Evolutionary conservation across 2,888 invertebrate species (phyloP).

Genomic region (Tenthredo scrophulariae): DNA sequence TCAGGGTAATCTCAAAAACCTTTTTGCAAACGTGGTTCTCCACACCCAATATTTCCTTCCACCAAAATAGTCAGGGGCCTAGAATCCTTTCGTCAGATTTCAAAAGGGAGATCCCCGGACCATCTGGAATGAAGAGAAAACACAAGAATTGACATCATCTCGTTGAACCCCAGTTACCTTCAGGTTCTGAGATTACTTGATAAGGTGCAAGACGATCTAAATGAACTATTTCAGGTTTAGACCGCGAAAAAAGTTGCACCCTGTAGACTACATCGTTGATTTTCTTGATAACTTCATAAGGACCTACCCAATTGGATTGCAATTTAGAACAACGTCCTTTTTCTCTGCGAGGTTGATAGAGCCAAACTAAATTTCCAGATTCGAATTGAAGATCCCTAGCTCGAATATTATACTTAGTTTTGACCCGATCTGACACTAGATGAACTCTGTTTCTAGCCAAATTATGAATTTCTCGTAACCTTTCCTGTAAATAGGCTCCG

Average conservation of each 20-base stretch:
- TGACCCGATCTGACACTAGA: not conserved
- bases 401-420: not conserved
- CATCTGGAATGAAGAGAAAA: not conserved
- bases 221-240: not conserved
- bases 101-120: not conserved
- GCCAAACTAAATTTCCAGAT: not conserved
- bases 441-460: not conserved
- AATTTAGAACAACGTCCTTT: not conserved
- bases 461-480: not conserved
- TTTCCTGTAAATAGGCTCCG: not conserved
- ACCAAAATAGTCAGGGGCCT: not conserved
- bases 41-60: constrained; percentile 1
- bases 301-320: not conserved
- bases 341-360: not conserved
- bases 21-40: constrained; percentile 5
- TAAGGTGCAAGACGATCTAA: constrained; percentile 6
- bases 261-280: constrained; percentile 1
- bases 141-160: not conserved
- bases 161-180: too few relatives aligned
- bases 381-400: not conserved
- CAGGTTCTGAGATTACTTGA: too few relatives aligned
- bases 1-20: not conserved
- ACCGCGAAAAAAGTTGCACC: not conserved
- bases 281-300: not conserved
- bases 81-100: not conserved